Evolutionary conservation across 2,888 invertebrate species (phyloP).

Genomic region (Ectobius pallidus): DNA sequence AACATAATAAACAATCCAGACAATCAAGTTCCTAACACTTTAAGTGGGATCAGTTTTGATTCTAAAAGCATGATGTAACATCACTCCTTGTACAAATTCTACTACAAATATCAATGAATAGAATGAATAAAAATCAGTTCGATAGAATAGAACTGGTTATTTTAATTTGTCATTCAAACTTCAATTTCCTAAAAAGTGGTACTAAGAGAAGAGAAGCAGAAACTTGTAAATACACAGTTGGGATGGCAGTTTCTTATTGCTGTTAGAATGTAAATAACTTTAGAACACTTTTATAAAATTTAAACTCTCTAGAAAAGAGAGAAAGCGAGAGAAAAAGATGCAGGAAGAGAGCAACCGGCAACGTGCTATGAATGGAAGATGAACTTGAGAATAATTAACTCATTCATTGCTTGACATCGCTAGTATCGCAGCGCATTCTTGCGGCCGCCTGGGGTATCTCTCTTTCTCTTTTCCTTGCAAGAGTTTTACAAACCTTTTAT

Average conservation of each 20-base stretch:
- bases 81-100: too few species aligned
- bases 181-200: too few species aligned
- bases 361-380: slow-evolving; percentile 39
- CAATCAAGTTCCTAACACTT: too few species aligned
- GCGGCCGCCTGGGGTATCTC: slow-evolving; percentile 7
- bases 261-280: slow-evolving; percentile 26
- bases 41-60: too few species aligned
- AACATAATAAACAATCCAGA: too few species aligned
- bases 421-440: slow-evolving; percentile 27
- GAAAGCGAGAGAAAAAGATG: slow-evolving; percentile 18
- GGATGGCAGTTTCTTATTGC: background rate
- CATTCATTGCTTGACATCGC: slow-evolving; percentile 35
- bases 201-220: too few species aligned
- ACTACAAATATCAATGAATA: too few species aligned
- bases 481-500: slow-evolving; percentile 30
- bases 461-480: background rate
- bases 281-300: slow-evolving; percentile 24
- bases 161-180: too few species aligned
- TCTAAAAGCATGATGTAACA: too few species aligned
- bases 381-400: slow-evolving; percentile 39
- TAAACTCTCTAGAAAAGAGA: slow-evolving; percentile 17
- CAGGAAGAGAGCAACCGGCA: background rate
- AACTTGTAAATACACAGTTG: too few species aligned
- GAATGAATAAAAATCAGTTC: too few species aligned
- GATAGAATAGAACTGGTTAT: too few species aligned